Evolutionary conservation across 2,113 vertebrate species (phyloP), one percentile per base, ranked within the genome.

Genomic region (Albula goreensis): DNA sequence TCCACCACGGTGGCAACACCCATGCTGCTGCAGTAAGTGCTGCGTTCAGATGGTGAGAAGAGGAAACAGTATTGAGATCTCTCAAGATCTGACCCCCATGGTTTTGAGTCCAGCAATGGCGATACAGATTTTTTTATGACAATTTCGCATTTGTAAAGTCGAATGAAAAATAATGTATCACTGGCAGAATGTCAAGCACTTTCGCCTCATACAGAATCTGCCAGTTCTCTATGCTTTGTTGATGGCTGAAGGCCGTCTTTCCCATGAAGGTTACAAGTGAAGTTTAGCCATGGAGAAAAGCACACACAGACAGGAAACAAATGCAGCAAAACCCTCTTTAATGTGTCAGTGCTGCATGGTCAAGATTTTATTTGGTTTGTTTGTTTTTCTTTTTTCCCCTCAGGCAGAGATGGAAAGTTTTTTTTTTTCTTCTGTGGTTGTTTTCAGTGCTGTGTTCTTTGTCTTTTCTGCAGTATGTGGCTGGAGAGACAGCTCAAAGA

Each of bases 311-410:
- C 78, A 50, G 22, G 41, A 83, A 83, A 51, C 13, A 83, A 74
- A 31, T 8, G 31, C 70, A 74, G 22, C 6, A 48, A 83, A 63
- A 63, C 12, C n/a, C 81, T 56, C 81, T 57, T 83, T 31, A 57
- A 60, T 41, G n/a, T 83, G 53, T 83, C 41, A 60, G 56, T 63
- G 52, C 25, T 49, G 81, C 53, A 41, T 48, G 31, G 81, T 60
- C 81, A 83, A 83, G 81, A 56, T 60, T 83, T 82, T 74, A 74
- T 74, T 74, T 10, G 70, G 70, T 74, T 74, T 74, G 70, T 74
- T 83, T 57, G 9, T 82, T 41, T 52, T 82, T 53, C 5, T 9
- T 83, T 57, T 83, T 63, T 83, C 12, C n/a, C 31, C 15, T 31
- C n/a, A 19, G 13, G 53, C 19, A 60, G 52, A 41, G 70, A 22